phyloP scores from a whole-genome alignment of 1,140 invertebrate species.

The Pygmarrhopalites habei region DNA sequence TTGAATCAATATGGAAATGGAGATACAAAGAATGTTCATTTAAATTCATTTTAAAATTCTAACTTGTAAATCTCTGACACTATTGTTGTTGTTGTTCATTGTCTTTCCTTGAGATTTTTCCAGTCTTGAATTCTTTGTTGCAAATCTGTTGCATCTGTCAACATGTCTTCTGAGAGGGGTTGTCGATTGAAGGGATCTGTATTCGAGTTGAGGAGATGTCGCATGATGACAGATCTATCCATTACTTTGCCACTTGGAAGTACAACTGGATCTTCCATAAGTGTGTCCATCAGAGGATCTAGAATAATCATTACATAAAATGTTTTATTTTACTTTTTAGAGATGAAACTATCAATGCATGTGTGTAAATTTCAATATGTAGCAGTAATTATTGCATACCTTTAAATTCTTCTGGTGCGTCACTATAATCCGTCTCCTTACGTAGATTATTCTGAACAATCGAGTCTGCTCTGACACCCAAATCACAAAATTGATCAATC shows the following conservation, averaged over 20 bases:
- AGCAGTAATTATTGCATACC: too few relatives aligned
- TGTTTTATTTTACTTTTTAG: too few relatives aligned
- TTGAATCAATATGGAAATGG: too few relatives aligned
- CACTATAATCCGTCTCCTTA: conserved; percentile 82
- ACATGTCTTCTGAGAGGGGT: conserved; percentile 81
- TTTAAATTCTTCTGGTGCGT: conserved; percentile 94
- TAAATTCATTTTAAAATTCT: too few relatives aligned
- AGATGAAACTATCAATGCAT: too few relatives aligned
- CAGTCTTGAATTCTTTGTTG: conserved; percentile 69
- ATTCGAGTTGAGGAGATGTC: conserved; percentile 88
- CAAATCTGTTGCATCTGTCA: conserved; percentile 62
- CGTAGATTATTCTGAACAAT: conserved; percentile 75
- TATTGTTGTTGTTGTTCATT: too few relatives aligned
- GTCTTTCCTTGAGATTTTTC: conserved; percentile 65
- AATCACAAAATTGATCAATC: conserved; percentile 70
- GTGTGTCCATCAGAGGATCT: conserved; percentile 94
- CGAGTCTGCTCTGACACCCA: conserved; percentile 71
- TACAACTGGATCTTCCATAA: conserved; percentile 93
- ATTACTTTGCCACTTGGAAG: conserved; percentile 91
- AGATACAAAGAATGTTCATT: too few relatives aligned
- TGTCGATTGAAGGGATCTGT: conserved; percentile 97
- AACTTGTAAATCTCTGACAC: too few relatives aligned
- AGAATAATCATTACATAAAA: too few relatives aligned
- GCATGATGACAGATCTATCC: conserved; percentile 87
- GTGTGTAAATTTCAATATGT: too few relatives aligned